Evolutionary conservation across 2,797 vertebrate genomes (phyloP).

Genomic region (Crocodylus rhombifer): DNA sequence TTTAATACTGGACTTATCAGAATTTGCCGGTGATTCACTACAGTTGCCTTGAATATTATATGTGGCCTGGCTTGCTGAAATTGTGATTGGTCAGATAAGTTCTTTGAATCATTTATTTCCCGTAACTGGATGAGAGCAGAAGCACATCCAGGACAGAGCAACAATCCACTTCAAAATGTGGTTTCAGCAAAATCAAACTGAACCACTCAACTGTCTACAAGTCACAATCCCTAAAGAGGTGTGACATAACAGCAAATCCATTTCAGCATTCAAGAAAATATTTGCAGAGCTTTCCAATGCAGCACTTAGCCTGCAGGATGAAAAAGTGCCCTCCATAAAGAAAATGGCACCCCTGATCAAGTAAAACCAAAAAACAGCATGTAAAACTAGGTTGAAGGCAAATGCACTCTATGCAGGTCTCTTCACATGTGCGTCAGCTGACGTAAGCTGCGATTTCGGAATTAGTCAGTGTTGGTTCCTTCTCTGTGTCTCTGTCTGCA

Average conservation of each 20-base stretch:
- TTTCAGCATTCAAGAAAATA: background rate
- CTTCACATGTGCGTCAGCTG: constrained; percentile 13
- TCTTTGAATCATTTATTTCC: background rate
- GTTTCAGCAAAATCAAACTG: background rate
- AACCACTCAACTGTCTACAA: background rate
- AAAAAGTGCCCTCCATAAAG: background rate
- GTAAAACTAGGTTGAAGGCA: constrained; percentile 37
- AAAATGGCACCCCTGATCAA: background rate
- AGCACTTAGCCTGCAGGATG: background rate
- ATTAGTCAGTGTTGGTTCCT: constrained; percentile 32
- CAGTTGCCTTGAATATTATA: background rate
- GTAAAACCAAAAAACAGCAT: constrained; percentile 9
- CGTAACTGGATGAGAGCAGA: background rate
- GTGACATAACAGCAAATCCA: background rate
- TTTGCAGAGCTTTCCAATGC: background rate
- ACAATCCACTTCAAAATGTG: too few species aligned
- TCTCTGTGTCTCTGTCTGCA: background rate
- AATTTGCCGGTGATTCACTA: background rate
- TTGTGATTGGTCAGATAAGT: background rate
- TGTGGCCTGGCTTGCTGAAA: background rate
- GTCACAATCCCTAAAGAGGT: background rate
- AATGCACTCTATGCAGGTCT: constrained; percentile 9
- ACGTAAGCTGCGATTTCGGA: background rate
- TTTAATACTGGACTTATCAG: background rate
- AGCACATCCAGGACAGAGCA: background rate